phyloP scores from a whole-genome alignment of 2,888 invertebrate genomes.

The Melanargia galathea region DNA sequence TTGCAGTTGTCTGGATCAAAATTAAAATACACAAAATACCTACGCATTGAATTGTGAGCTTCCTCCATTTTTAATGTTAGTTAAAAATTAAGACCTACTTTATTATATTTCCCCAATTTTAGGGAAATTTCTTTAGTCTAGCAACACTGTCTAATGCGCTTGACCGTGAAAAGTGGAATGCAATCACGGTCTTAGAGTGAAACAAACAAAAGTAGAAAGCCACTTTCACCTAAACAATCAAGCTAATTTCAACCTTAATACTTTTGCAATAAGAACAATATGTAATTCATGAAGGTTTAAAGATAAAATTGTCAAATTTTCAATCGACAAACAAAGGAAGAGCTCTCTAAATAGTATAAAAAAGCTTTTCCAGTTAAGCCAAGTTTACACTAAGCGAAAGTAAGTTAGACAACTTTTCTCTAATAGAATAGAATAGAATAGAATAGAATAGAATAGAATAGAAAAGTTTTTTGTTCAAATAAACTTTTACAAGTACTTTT shows the following conservation, averaged over 20 bases:
- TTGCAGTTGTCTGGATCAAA: too few relatives aligned
- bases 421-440: too few relatives aligned
- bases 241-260: constrained; percentile 46
- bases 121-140: constrained; percentile 35
- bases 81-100: not conserved
- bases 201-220: constrained; percentile 26
- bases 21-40: too few relatives aligned
- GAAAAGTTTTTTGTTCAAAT: too few relatives aligned
- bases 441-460: too few relatives aligned
- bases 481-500: too few relatives aligned
- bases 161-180: constrained; percentile 78
- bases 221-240: constrained; percentile 22
- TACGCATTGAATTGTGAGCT: not conserved
- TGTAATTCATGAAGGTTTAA: not conserved
- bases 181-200: constrained; percentile 49
- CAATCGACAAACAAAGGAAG: constrained; percentile 16
- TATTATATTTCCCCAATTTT: not conserved
- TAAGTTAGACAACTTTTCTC: too few relatives aligned
- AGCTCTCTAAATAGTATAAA: constrained; percentile 19
- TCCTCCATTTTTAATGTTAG: not conserved
- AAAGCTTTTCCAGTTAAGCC: constrained; percentile 1
- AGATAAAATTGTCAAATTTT: constrained; percentile 23
- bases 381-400: not conserved
- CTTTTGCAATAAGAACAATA: not conserved
- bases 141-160: constrained; percentile 61